Percentiles rank a stretch among this genome's conserved stretches.
Conservation (phyloP, 2,113 vertebrate species). For the Sapajus apella region DNA sequence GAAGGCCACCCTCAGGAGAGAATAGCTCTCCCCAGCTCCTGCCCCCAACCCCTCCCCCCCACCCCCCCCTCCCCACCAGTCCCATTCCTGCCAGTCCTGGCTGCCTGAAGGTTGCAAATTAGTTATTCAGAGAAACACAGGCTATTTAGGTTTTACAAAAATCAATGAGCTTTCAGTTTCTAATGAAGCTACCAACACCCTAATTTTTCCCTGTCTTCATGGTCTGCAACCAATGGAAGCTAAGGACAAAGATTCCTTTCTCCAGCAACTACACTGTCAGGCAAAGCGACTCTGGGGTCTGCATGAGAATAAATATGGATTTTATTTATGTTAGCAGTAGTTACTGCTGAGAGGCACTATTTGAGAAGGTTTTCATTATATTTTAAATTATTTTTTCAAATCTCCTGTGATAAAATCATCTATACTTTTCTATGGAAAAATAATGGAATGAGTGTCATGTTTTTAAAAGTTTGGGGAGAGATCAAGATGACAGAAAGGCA, state of each 20-base stretch:
- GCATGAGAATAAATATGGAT: not conserved
- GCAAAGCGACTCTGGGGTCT: not conserved
- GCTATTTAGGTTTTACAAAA: not conserved
- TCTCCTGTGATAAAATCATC: not conserved
- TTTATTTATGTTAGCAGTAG: not conserved
- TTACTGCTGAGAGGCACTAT: not conserved
- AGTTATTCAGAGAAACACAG: not conserved
- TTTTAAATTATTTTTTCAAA: not conserved
- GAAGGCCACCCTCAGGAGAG: fast-evolving
- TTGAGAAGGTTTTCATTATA: not conserved
- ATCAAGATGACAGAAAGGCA: not conserved
- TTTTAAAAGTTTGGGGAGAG: not conserved
- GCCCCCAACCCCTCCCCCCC: no score
- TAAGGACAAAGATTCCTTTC: not conserved
- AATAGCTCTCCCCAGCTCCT: fast-evolving
- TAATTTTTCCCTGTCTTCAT: not conserved
- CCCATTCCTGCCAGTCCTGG: not conserved
- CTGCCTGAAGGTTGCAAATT: not conserved
- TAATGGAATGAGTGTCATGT: not conserved
- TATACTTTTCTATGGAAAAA: not conserved
- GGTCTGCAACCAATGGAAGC: not conserved
- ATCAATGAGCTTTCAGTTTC: not conserved
- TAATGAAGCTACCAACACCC: not conserved
- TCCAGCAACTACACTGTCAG: not conserved
- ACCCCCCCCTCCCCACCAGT: no score